Evolutionary conservation across 2,888 invertebrate genomes (phyloP).

Genomic region (Pandemis corylana): DNA sequence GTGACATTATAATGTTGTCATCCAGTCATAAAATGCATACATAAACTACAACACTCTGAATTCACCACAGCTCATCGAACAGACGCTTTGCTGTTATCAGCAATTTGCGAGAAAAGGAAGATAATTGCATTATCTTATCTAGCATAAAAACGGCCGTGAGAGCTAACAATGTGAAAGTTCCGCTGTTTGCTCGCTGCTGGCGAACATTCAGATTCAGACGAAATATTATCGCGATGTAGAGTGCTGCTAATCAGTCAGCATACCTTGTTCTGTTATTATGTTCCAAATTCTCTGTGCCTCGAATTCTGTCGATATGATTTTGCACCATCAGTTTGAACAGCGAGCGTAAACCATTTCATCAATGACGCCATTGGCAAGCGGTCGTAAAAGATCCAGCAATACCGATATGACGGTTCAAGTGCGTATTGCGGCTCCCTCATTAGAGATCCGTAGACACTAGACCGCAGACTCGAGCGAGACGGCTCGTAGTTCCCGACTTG

Average conservation of each 20-base stretch:
- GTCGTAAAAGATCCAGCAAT: constrained; percentile 24
- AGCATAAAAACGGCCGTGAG: constrained; percentile 10
- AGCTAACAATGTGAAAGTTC: constrained; percentile 40
- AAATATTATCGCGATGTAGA: neutral
- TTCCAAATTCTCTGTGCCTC: neutral
- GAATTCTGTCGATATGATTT: neutral
- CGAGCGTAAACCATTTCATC: neutral
- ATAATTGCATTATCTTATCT: constrained; percentile 41
- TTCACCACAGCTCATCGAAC: constrained; percentile 6
- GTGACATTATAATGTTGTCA: too few species aligned
- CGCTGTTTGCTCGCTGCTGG: constrained; percentile 3
- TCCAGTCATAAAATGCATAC: neutral
- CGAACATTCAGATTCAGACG: constrained; percentile 24
- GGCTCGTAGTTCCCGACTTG: neutral
- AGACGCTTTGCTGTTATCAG: constrained; percentile 22
- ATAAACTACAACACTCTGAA: neutral
- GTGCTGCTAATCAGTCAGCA: neutral
- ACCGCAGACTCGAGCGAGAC: neutral
- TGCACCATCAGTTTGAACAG: neutral
- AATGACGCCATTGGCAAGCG: constrained; percentile 2
- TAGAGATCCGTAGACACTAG: constrained; percentile 1
- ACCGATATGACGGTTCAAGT: constrained; percentile 5
- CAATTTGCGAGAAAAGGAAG: constrained; percentile 29
- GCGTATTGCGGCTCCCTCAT: constrained; percentile 1
- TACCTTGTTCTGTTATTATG: neutral